Percentiles rank a stretch among this genome's conserved stretches.
Evolutionary conservation across 2,888 invertebrate genomes (phyloP).

Genomic region (Tenthredo mesomela): DNA sequence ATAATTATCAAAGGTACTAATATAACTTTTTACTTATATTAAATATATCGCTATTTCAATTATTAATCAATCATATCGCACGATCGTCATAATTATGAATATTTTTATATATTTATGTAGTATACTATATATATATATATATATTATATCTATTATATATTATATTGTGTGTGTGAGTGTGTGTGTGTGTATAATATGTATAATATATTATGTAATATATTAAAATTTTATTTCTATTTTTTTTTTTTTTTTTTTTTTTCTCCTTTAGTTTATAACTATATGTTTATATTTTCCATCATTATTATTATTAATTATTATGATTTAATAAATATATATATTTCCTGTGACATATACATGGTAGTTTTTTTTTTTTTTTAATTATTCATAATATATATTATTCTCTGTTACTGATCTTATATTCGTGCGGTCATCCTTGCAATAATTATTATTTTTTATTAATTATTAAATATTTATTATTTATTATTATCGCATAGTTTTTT

Average conservation of each 20-base stretch:
- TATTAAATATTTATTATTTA: slow-evolving; percentile 31
- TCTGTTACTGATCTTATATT: no score
- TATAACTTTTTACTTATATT: not conserved
- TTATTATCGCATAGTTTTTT: slow-evolving; percentile 25
- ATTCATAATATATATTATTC: not conserved
- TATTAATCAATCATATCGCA: not conserved
- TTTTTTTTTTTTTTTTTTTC: no score
- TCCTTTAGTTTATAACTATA: no score
- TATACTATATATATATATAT: no score
- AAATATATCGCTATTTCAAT: not conserved
- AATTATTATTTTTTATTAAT: slow-evolving; percentile 15
- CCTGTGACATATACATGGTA: not conserved
- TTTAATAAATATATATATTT: not conserved
- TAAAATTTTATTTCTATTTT: no score
- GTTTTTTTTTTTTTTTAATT: not conserved
- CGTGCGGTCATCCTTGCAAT: not conserved
- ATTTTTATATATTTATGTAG: not conserved
- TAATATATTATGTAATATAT: no score
- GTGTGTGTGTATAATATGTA: no score
- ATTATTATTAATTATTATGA: no score
- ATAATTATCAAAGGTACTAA: not conserved
- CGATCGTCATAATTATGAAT: not conserved
- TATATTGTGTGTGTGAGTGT: no score
- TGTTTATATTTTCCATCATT: no score
- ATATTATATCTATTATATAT: not conserved